phyloP scores from a whole-genome alignment of 2,113 vertebrate genomes.

The Lanius ludovicianus region DNA sequence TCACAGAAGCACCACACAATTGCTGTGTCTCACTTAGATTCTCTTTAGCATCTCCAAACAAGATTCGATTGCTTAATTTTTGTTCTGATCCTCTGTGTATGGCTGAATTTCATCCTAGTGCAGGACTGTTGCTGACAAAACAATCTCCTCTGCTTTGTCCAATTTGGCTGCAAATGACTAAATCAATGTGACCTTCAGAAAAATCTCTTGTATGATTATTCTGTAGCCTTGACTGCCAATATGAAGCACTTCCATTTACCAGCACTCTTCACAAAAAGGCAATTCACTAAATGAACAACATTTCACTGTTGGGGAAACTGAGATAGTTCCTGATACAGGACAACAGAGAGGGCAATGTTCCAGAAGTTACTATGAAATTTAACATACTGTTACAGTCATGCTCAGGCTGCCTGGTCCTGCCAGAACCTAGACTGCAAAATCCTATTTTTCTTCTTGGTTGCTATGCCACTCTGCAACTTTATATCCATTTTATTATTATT shows the following conservation, averaged over 20 bases:
- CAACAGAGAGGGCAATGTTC: neutral
- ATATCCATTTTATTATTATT: neutral
- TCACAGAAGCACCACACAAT: neutral
- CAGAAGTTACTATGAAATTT: neutral
- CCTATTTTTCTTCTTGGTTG: neutral
- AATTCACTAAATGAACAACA: neutral
- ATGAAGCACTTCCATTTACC: neutral
- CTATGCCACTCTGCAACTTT: neutral
- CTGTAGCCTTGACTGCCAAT: neutral
- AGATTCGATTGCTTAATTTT: neutral
- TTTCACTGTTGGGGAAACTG: neutral
- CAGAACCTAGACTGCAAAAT: neutral
- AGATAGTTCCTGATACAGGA: neutral
- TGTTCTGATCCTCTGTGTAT: neutral
- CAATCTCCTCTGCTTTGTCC: neutral
- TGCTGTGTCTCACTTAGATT: neutral
- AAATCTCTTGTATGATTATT: neutral
- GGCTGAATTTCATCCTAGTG: neutral
- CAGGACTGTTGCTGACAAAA: neutral
- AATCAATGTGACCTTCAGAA: slow-evolving; percentile 41
- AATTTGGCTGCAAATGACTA: slow-evolving; percentile 8
- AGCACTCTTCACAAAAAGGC: neutral
- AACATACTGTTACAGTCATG: neutral
- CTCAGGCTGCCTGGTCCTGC: neutral
- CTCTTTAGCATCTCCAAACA: neutral